These are phyloP conservation scores for Carapus acus DNA, from an alignment of 2,797 vertebrate species.

Conservation along the genomic window DNA sequence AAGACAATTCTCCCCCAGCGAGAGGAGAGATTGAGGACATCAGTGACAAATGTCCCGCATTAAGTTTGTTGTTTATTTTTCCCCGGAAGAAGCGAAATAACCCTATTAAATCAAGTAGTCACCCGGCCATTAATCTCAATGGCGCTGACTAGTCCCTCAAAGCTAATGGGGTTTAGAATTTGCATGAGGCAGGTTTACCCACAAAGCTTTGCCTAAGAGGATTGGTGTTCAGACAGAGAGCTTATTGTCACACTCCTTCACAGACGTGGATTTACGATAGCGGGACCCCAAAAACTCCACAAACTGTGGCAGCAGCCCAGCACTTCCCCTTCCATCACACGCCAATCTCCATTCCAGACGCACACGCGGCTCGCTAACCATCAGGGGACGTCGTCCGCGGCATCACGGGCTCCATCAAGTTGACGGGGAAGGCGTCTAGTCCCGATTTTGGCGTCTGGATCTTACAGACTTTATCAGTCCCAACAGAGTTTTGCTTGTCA, in stretches of 20 bases:
- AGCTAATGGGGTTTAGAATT: conserved; percentile 83
- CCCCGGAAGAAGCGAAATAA: conserved; percentile 75
- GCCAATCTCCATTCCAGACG: conserved; percentile 35
- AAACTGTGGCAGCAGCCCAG: conserved; percentile 54
- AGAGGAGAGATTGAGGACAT: conserved; percentile 60
- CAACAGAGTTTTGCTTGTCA: no score
- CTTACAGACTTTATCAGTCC: no score
- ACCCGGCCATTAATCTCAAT: conserved; percentile 79
- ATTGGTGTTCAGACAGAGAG: conserved; percentile 76
- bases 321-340: conserved; percentile 41
- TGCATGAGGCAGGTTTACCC: conserved; percentile 79
- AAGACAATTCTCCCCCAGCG: conserved; percentile 62
- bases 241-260: conserved; percentile 76
- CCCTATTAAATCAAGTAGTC: conserved; percentile 81
- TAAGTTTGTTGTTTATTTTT: conserved; percentile 79
- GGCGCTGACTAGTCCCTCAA: conserved; percentile 76
- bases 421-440: no score
- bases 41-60: conserved; percentile 78
- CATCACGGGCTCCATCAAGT: no score
- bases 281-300: conserved; percentile 58
- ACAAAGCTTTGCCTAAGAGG: conserved; percentile 77
- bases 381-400: no score
- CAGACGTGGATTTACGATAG: conserved; percentile 72
- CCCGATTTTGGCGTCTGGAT: no score
- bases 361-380: background rate